A percentile compares a stretch with the other conserved stretches of the same genome.
Conservation (phyloP, 2,113 vertebrate genomes). For the Motacilla tschutschensis region DNA sequence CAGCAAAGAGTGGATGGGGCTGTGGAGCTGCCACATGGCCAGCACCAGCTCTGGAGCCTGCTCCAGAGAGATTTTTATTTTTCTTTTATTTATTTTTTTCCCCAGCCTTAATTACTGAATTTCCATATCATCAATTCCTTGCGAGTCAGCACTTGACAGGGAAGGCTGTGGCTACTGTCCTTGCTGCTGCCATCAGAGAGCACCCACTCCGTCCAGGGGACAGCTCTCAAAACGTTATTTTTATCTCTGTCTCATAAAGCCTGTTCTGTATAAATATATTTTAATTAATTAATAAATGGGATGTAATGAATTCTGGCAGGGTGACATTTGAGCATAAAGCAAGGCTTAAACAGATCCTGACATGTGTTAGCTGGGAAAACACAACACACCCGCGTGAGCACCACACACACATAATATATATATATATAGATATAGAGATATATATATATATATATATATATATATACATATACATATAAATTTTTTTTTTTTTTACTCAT, state of each 20-base stretch:
- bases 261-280: slow-evolving; percentile 76
- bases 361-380: slow-evolving; percentile 69
- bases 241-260: slow-evolving; percentile 71
- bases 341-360: slow-evolving; percentile 72
- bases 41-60: not conserved
- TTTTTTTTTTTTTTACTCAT: not conserved
- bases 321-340: slow-evolving; percentile 78
- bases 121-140: slow-evolving; percentile 39
- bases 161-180: slow-evolving; percentile 14
- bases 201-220: slow-evolving; percentile 31
- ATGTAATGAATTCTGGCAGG: slow-evolving; percentile 81
- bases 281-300: slow-evolving; percentile 82
- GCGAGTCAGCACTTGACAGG: slow-evolving; percentile 17
- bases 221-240: slow-evolving; percentile 75
- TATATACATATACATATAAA: no score
- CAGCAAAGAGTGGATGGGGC: not conserved
- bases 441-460: no score
- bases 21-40: not conserved
- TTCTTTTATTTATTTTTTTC: not conserved
- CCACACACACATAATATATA: not conserved
- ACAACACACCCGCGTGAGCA: not conserved
- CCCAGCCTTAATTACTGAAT: slow-evolving; percentile 30
- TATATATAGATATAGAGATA: no score
- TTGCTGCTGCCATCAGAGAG: slow-evolving; percentile 51
- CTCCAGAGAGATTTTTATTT: not conserved